Evolutionary conservation across 2,888 invertebrate genomes (phyloP).

Genomic region (Panzeria rudis): DNA sequence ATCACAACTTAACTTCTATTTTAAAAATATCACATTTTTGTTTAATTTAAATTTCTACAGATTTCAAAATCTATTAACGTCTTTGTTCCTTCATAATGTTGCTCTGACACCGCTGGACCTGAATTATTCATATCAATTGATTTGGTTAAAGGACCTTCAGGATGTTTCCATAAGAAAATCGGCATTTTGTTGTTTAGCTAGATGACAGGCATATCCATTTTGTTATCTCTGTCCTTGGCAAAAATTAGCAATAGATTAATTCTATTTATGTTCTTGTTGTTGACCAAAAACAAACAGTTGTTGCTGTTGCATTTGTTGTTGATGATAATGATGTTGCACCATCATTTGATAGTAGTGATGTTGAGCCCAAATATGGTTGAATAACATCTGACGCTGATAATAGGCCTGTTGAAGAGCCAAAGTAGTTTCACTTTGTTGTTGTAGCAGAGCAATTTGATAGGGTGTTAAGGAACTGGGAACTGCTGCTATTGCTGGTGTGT

Average conservation of each 20-base stretch:
- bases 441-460: slow-evolving; percentile 38
- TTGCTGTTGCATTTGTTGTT: slow-evolving; percentile 38
- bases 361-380: slow-evolving; percentile 41
- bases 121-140: background rate
- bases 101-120: too few relatives aligned
- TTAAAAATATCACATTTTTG: background rate
- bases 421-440: slow-evolving; percentile 15
- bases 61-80: too few relatives aligned
- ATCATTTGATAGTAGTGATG: slow-evolving; percentile 36
- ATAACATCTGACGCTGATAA: slow-evolving; percentile 38
- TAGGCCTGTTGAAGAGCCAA: slow-evolving; percentile 46
- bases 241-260: background rate
- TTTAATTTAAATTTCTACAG: too few relatives aligned
- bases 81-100: too few relatives aligned
- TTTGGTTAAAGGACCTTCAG: too few relatives aligned
- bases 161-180: too few relatives aligned
- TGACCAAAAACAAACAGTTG: slow-evolving; percentile 17
- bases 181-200: too few relatives aligned
- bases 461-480: background rate
- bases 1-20: background rate
- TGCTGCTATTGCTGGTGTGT: background rate
- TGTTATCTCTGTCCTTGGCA: too few relatives aligned
- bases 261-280: slow-evolving; percentile 33
- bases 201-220: too few relatives aligned
- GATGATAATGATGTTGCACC: background rate